Conservation (phyloP, 2,113 vertebrate species). For the cattle (Bos taurus) region DNA sequence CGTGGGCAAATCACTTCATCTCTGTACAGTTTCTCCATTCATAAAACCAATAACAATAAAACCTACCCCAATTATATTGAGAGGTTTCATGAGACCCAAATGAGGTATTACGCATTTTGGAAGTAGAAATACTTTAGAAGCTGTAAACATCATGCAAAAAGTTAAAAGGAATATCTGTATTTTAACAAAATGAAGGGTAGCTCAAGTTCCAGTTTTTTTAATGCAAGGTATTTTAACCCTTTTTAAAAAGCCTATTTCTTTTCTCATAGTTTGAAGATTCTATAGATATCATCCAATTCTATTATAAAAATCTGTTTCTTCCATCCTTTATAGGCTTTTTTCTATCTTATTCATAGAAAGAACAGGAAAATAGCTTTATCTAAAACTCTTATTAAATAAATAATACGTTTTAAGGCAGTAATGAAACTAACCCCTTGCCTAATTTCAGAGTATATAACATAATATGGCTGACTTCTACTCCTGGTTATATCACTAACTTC, state of each 20-base stretch:
- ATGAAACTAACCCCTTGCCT: not conserved
- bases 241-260: not conserved
- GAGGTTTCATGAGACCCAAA: not conserved
- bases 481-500: not conserved
- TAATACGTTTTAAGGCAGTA: not conserved
- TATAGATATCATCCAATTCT: not conserved
- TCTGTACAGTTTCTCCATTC: not conserved
- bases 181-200: not conserved
- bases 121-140: not conserved
- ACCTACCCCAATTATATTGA: not conserved
- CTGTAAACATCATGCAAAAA: slow-evolving; percentile 7
- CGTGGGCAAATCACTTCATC: not conserved
- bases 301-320: slow-evolving; percentile 9
- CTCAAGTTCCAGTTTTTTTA: not conserved
- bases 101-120: not conserved
- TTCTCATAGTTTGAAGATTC: not conserved
- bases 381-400: not conserved
- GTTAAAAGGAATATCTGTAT: not conserved
- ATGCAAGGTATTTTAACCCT: not conserved
- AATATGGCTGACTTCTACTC: not conserved
- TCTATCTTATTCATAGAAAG: not conserved
- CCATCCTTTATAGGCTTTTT: not conserved
- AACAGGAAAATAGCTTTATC: not conserved
- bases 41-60: slow-evolving; percentile 3
- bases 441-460: not conserved